A percentile compares a stretch with the other conserved stretches of the same genome.
phyloP scores from a whole-genome alignment of 1,140 invertebrate genomes.

The Octopus bimaculoides region DNA sequence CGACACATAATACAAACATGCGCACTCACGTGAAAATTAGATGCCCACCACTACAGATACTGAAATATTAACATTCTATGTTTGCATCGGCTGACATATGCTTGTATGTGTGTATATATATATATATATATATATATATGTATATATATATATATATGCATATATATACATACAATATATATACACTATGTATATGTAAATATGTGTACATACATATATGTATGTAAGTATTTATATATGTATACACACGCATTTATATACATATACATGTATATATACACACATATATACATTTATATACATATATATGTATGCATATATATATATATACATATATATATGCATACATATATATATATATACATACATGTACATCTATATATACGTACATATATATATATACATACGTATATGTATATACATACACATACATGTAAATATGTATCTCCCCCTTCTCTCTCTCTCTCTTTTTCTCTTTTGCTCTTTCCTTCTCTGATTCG shows the following conservation, averaged over 20 bases:
- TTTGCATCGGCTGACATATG: background rate
- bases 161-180: background rate
- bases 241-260: background rate
- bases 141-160: background rate
- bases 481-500: no score
- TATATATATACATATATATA: background rate
- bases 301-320: background rate
- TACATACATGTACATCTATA: background rate
- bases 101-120: background rate
- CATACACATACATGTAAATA: background rate
- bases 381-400: background rate
- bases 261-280: background rate
- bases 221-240: background rate
- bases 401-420: background rate
- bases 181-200: background rate
- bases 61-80: background rate
- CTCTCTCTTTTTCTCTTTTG: no score
- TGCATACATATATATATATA: background rate
- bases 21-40: no score
- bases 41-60: no score
- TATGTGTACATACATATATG: background rate
- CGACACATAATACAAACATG: no score
- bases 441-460: background rate
- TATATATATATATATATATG: background rate
- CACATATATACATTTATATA: background rate